Conservation (phyloP, 1,140 invertebrate species). For the Campoletis sonorensis region DNA sequence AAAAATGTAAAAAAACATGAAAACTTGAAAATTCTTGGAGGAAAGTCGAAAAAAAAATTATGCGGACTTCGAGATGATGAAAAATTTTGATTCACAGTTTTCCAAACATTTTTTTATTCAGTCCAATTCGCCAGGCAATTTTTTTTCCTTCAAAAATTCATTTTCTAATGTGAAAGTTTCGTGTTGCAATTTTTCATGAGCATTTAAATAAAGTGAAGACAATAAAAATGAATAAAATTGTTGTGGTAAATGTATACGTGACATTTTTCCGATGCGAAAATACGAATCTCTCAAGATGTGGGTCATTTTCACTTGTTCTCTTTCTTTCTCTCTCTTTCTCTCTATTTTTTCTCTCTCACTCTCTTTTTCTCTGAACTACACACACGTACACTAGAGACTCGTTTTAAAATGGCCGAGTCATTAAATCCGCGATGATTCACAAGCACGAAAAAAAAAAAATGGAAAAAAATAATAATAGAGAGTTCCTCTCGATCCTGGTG, state of each 20-base stretch:
- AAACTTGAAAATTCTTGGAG: no score
- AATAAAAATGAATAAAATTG: not conserved
- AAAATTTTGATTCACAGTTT: no score
- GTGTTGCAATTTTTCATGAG: no score
- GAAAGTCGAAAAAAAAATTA: no score
- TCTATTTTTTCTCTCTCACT: conserved; percentile 9
- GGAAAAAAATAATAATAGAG: no score
- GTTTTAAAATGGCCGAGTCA: not conserved
- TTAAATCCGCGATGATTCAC: conserved; percentile 1
- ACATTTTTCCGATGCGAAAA: conserved; percentile 30
- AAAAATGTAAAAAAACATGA: no score
- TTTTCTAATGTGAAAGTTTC: no score
- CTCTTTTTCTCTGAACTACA: not conserved
- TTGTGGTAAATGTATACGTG: not conserved
- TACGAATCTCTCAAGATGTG: conserved; percentile 18
- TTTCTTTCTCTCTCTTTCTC: not conserved
- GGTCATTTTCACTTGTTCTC: conserved; percentile 44
- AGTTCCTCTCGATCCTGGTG: conserved; percentile 35
- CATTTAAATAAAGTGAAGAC: no score
- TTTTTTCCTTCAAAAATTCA: no score
- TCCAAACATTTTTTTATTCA: no score
- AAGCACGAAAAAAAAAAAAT: conserved; percentile 25
- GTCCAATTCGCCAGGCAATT: no score
- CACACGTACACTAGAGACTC: not conserved
- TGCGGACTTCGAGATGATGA: no score